These are phyloP conservation scores for Lagocephalus sceleratus DNA, from an alignment of 2,797 vertebrate species.

Conservation along the genomic window DNA sequence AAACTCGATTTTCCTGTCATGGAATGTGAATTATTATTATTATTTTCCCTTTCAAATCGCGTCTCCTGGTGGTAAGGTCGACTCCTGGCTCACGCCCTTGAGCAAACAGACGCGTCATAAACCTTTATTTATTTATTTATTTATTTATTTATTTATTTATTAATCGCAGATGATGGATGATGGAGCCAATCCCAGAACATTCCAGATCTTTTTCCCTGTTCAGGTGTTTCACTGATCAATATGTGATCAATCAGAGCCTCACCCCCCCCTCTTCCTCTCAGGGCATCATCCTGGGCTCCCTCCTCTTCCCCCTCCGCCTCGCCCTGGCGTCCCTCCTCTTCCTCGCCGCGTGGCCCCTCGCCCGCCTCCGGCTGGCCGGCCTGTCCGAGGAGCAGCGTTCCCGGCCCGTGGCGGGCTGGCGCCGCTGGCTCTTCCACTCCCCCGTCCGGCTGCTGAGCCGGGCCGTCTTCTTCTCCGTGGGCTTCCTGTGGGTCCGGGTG, in stretches of 20 bases:
- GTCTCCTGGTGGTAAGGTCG: no score
- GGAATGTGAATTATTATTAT: no score
- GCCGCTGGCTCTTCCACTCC: slow-evolving; percentile 73
- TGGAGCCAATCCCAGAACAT: no score
- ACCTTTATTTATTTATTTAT: no score
- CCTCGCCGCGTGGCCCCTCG: slow-evolving; percentile 84
- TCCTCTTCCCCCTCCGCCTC: slow-evolving; percentile 81
- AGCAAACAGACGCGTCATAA: no score
- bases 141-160: no score
- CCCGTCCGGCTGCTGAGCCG: slow-evolving; percentile 77
- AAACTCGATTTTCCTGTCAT: no score
- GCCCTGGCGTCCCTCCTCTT: slow-evolving; percentile 71
- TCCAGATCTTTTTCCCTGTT: no score
- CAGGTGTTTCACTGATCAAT: no score
- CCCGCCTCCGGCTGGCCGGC: slow-evolving; percentile 78
- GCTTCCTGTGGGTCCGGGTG: slow-evolving; percentile 83
- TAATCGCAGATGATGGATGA: no score
- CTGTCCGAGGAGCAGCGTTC: slow-evolving; percentile 73
- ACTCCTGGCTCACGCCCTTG: no score
- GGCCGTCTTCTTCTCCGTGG: slow-evolving; percentile 78
- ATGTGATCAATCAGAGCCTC: not conserved
- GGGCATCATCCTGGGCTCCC: slow-evolving; percentile 73
- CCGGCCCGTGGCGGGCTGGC: slow-evolving; percentile 78
- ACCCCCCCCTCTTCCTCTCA: slow-evolving; percentile 13
- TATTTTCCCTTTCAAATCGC: no score